Conservation (phyloP, 2,113 vertebrate genomes). For the Okapia johnstoni region DNA sequence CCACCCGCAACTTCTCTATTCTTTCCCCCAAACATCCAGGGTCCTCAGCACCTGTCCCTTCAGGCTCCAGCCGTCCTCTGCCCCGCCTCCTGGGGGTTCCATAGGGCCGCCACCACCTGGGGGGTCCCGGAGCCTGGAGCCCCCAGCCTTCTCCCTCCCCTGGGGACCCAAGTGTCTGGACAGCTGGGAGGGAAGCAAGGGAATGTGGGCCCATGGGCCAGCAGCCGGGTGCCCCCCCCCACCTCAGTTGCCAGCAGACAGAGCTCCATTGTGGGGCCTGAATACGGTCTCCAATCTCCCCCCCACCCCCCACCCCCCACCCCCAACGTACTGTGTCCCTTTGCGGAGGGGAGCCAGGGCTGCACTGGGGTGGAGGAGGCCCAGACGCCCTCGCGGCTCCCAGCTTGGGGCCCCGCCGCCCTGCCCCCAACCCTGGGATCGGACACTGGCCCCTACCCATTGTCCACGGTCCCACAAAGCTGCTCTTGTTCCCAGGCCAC, state of each 20-base stretch:
- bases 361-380: neutral
- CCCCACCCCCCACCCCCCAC: neutral
- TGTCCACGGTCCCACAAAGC: conserved; percentile 61
- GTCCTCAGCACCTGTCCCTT: neutral
- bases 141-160: neutral
- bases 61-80: neutral
- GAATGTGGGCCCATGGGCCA: conserved; percentile 28
- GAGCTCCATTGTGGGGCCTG: conserved; percentile 52
- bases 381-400: neutral
- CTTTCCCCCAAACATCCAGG: neutral
- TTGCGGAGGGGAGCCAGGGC: neutral
- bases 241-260: neutral
- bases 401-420: neutral
- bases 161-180: neutral
- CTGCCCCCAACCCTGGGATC: neutral
- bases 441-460: conserved; percentile 33
- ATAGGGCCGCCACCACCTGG: neutral
- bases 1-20: neutral
- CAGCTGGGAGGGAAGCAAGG: conserved; percentile 19
- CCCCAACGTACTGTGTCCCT: neutral
- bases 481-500: conserved; percentile 45
- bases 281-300: neutral
- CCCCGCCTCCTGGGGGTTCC: neutral
- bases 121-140: neutral
- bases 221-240: neutral